Percentiles rank a stretch among this genome's conserved stretches.
These are phyloP conservation scores for Diadegma fenestrale DNA, from an alignment of 2,888 invertebrate genomes.

Conservation along the genomic window DNA sequence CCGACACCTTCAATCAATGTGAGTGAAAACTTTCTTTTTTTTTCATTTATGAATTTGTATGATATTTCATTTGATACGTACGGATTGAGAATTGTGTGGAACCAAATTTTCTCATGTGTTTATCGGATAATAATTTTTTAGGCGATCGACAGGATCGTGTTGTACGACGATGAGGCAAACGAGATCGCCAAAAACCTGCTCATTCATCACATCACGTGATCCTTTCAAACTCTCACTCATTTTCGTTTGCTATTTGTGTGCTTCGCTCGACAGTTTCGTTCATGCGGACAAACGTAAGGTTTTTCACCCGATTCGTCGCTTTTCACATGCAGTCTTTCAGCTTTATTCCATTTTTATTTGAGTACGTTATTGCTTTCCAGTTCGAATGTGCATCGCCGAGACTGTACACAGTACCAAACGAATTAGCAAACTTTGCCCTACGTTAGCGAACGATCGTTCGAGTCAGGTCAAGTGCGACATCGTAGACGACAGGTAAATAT, in stretches of 20 bases:
- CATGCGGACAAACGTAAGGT: slow-evolving; percentile 64
- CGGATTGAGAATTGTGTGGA: neutral
- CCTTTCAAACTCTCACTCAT: slow-evolving; percentile 11
- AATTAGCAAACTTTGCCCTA: slow-evolving; percentile 88
- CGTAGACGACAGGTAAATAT: slow-evolving; percentile 89
- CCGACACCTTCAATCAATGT: neutral
- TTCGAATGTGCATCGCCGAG: slow-evolving; percentile 90
- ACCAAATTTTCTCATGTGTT: neutral
- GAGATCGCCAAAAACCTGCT: slow-evolving; percentile 15
- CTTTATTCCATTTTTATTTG: neutral
- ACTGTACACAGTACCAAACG: slow-evolving; percentile 88
- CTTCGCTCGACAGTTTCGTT: slow-evolving; percentile 29
- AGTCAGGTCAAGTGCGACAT: slow-evolving; percentile 90
- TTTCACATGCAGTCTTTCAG: neutral
- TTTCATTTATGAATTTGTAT: neutral
- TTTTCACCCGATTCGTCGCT: neutral
- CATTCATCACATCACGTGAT: neutral
- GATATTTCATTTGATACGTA: neutral
- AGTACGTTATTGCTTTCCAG: slow-evolving; percentile 83
- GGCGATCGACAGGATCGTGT: neutral
- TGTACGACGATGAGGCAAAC: slow-evolving; percentile 40
- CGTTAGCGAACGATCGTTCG: slow-evolving; percentile 85
- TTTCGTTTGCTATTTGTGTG: slow-evolving; percentile 38
- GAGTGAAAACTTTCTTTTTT: neutral
- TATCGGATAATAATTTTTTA: neutral